Conservation (phyloP, 2,113 vertebrate species). For the human region GRCh38 chr3:147672001-147672500, state of each 20-base stretch:
- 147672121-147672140: conserved; percentile 65
- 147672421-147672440: conserved; percentile 20
- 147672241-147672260: conserved; percentile 84
- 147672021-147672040: conserved; percentile 47
- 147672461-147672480: background rate
- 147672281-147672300: conserved; percentile 86
- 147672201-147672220: conserved; percentile 85
- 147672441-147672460: background rate
- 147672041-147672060: conserved; percentile 67
- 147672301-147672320: conserved; percentile 87
- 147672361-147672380: conserved; percentile 80
- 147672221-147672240: conserved; percentile 85
- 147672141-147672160: conserved; percentile 63
- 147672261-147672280: conserved; percentile 88
- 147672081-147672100: conserved; percentile 66
- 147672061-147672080: conserved; percentile 64
- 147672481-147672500: background rate
- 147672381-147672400: conserved; percentile 80
- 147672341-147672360: conserved; percentile 82
- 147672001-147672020: conserved; percentile 3
- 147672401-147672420: conserved; percentile 76
- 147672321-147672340: conserved; percentile 87
- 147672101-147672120: conserved; percentile 71
- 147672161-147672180: conserved; percentile 80
- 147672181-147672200: conserved; percentile 81